Evolutionary conservation across 2,113 vertebrate genomes (phyloP).

Genomic region (Suncus etruscus): DNA sequence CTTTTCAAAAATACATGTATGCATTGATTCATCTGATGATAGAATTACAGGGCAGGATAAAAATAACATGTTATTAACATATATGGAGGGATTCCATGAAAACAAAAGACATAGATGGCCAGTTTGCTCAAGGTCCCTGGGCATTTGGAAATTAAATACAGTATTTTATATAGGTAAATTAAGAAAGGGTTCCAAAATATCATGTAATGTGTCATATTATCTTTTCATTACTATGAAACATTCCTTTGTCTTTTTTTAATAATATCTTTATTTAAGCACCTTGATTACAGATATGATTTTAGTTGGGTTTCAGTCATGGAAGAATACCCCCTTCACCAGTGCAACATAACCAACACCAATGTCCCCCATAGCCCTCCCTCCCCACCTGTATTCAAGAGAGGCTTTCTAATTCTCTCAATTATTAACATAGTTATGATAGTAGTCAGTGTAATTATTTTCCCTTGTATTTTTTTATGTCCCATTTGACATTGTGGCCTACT

Average conservation of each 20-base stretch:
- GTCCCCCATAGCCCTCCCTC: too few species aligned
- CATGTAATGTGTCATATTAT: not conserved
- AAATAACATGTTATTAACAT: not conserved
- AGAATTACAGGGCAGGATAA: not conserved
- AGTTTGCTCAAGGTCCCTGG: not conserved
- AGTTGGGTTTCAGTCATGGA: too few species aligned
- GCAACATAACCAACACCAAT: too few species aligned
- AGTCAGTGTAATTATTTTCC: too few species aligned
- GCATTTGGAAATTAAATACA: constrained; percentile 22
- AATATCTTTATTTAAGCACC: too few species aligned
- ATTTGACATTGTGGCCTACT: not conserved
- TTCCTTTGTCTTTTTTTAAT: not conserved
- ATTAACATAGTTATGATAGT: too few species aligned
- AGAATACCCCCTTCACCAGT: too few species aligned
- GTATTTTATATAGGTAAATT: not conserved
- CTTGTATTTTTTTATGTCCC: not conserved
- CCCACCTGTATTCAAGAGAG: too few species aligned
- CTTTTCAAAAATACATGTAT: not conserved
- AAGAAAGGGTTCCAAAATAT: not conserved
- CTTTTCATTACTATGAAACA: not conserved
- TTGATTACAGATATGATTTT: too few species aligned
- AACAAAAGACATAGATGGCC: not conserved
- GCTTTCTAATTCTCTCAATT: too few species aligned
- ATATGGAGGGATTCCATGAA: not conserved
- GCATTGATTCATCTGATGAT: not conserved